Evolutionary conservation across 2,888 invertebrate genomes (phyloP), one percentile per base, ranked within the genome.

Genomic region (Alloscopus bannaensis): DNA sequence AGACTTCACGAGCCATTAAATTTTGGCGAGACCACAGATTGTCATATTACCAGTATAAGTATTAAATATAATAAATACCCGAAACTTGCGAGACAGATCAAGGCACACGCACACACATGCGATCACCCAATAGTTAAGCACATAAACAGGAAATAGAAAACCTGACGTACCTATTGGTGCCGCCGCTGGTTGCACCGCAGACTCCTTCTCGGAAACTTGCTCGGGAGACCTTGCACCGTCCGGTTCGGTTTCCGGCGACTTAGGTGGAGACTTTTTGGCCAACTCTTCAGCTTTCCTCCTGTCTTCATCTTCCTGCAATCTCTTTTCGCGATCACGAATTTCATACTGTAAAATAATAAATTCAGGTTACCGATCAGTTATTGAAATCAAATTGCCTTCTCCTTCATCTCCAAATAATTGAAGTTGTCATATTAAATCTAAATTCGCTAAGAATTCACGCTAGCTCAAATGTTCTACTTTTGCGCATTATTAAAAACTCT

Each of bases 291-390:
- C 95, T 83, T 90, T 89, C 83, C 91, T 89, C 69, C 90, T 90
- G 84, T 90, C 89, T 85, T 92, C 92, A 83, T 91, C 91, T 80
- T 92, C 92, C 87, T 92, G 91, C 88, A 95, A 94, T 84, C 94
- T 92, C 87, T 95, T 92, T 90, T 95, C 95, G 90, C 96, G 92
- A 90, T 99, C 98, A 90, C 96, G 96, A 90, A 98, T 92, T 91
- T 98, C 98, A 91, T 95, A 98, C 98, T 98, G 89, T 22, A 89
- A 36, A 24, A 42, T 60, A 18, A 40, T 20, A 78, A 28, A 31
- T 8, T 36, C 36, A 36, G 6, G 36, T 36, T 36, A 36, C 13
- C 6, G 6, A 36, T 36, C 13, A 36, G 13, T 8, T 36, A 36
- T 36, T 36, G n/a, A n/a, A n/a, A n/a, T n/a, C n/a, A n/a, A n/a